Conservation (phyloP, 2,888 invertebrate genomes). For the Dasypolia templi region DNA sequence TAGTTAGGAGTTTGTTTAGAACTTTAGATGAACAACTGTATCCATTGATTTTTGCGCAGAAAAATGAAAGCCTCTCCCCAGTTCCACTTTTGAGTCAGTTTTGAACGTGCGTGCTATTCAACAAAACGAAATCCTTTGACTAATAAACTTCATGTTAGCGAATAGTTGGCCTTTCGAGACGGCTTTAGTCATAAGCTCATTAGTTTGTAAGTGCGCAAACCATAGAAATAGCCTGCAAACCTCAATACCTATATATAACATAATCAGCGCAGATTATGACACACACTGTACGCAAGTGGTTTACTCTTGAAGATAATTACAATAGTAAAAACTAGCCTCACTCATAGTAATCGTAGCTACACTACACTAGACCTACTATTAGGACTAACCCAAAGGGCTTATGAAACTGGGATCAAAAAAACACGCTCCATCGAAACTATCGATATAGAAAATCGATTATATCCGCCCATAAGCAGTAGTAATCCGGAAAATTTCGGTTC, state of each 20-base stretch:
- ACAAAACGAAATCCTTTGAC: background rate
- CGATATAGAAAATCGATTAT: conserved; percentile 68
- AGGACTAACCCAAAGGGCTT: conserved; percentile 44
- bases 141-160: background rate
- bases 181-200: background rate
- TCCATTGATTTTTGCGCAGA: background rate
- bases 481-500: conserved; percentile 68
- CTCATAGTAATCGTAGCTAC: conserved; percentile 25
- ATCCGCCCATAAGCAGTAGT: conserved; percentile 65
- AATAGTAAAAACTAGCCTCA: background rate
- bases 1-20: background rate
- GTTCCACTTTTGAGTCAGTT: background rate
- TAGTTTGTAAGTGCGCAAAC: background rate
- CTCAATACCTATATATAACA: conserved; percentile 14
- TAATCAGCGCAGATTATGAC: conserved; percentile 20
- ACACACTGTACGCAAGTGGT: conserved; percentile 17
- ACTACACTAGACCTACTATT: conserved; percentile 10
- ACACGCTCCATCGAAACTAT: conserved; percentile 62
- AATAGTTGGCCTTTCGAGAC: background rate
- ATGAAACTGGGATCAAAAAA: conserved; percentile 58
- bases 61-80: background rate
- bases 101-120: background rate
- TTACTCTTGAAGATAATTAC: conserved; percentile 32
- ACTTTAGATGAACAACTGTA: background rate
- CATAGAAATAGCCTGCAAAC: conserved; percentile 1